Evolutionary conservation across 2,888 invertebrate genomes (phyloP).

Genomic region (Lottia scabra): DNA sequence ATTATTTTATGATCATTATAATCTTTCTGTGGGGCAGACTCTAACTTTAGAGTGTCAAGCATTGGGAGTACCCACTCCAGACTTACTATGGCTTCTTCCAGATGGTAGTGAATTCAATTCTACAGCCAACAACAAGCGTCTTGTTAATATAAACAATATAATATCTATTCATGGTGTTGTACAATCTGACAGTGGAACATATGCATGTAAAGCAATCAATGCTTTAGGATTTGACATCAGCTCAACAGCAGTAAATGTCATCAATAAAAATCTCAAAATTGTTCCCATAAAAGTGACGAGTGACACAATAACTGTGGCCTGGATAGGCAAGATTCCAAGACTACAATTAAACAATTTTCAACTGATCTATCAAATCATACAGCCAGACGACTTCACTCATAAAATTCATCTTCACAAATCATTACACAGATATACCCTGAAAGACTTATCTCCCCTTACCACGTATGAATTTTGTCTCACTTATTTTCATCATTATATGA

Average conservation of each 20-base stretch:
- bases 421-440: constrained; percentile 68
- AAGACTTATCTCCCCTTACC: constrained; percentile 66
- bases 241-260: constrained; percentile 62
- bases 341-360: constrained; percentile 53
- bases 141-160: constrained; percentile 49
- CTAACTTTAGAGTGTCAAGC: constrained; percentile 69
- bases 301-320: constrained; percentile 67
- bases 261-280: constrained; percentile 66
- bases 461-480: constrained; percentile 70
- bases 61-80: constrained; percentile 69
- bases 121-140: constrained; percentile 55
- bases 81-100: constrained; percentile 68
- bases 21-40: constrained; percentile 63
- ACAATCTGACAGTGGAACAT: constrained; percentile 66
- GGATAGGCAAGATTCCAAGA: constrained; percentile 64
- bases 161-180: constrained; percentile 30
- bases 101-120: constrained; percentile 62
- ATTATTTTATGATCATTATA: constrained; percentile 53
- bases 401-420: constrained; percentile 46
- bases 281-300: constrained; percentile 62
- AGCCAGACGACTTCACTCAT: background rate
- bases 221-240: constrained; percentile 56
- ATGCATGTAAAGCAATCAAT: constrained; percentile 69
- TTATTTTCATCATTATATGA: constrained; percentile 51
- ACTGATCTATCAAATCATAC: constrained; percentile 37